Evolutionary conservation across 1,140 invertebrate species (phyloP).

Genomic region (Apocrypta bakeri): DNA sequence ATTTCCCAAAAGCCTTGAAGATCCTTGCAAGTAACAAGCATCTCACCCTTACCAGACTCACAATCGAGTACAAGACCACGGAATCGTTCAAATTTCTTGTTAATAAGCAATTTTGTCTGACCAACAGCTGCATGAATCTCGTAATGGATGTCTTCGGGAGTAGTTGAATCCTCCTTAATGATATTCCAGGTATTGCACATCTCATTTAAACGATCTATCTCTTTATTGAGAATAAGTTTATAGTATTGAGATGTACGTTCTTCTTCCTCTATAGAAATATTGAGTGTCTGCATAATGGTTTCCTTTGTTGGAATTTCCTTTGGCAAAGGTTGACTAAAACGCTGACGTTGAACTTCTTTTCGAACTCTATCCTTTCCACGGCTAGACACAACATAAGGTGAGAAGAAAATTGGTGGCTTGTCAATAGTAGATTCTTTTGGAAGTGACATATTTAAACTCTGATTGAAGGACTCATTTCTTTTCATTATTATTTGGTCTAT

Average conservation of each 20-base stretch:
- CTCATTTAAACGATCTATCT: conserved; percentile 71
- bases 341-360: conserved; percentile 68
- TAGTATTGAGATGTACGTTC: conserved; percentile 76
- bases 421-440: not conserved
- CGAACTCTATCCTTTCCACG: conserved; percentile 72
- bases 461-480: not conserved
- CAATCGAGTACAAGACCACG: conserved; percentile 78
- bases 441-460: conserved; percentile 8
- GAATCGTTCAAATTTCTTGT: conserved; percentile 82
- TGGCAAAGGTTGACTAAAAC: conserved; percentile 58
- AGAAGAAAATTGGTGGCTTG: conserved; percentile 57
- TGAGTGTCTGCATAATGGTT: conserved; percentile 64
- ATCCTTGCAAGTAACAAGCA: conserved; percentile 78
- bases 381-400: conserved; percentile 64
- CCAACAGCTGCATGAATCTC: conserved; percentile 81
- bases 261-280: conserved; percentile 69
- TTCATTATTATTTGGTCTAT: not conserved
- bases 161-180: conserved; percentile 54
- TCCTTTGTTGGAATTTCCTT: conserved; percentile 67
- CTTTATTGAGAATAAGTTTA: conserved; percentile 71
- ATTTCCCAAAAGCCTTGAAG: conserved; percentile 88
- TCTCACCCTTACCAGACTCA: conserved; percentile 76
- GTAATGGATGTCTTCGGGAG: conserved; percentile 74
- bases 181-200: conserved; percentile 73
- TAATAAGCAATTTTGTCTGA: conserved; percentile 80